Conservation (phyloP, 2,888 invertebrate genomes). For the Heteromyza rotundicornis region DNA sequence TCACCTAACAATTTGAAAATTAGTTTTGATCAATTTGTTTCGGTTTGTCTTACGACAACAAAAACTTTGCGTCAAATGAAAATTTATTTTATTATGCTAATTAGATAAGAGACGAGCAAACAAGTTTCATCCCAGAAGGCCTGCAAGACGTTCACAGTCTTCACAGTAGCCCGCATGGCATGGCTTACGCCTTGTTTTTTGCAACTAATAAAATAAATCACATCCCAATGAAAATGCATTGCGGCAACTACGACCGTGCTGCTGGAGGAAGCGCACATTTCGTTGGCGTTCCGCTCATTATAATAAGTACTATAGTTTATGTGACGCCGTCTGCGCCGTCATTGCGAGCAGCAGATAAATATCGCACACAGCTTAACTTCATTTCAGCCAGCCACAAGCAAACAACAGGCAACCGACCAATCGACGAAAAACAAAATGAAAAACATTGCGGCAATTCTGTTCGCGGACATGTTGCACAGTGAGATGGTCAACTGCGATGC, state of each 20-base stretch:
- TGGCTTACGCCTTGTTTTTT: neutral
- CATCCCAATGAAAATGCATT: too few species aligned
- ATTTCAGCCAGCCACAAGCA: neutral
- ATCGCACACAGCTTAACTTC: neutral
- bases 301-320: neutral
- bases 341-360: neutral
- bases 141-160: neutral
- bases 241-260: too few species aligned
- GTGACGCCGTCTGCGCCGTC: neutral
- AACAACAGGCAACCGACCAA: too few species aligned
- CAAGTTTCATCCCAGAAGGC: neutral
- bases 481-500: too few species aligned
- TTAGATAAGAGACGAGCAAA: neutral
- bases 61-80: neutral
- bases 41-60: neutral
- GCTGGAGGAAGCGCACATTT: neutral
- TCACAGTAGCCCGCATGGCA: slow-evolving; percentile 4
- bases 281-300: neutral
- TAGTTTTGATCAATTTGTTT: neutral
- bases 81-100: neutral
- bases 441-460: too few species aligned
- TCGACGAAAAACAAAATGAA: too few species aligned
- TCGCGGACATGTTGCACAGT: too few species aligned
- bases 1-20: neutral
- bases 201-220: slow-evolving; percentile 2